These are phyloP conservation scores for Sinotaia quadrata DNA, from an alignment of 2,888 invertebrate species.

Conservation along the genomic window DNA sequence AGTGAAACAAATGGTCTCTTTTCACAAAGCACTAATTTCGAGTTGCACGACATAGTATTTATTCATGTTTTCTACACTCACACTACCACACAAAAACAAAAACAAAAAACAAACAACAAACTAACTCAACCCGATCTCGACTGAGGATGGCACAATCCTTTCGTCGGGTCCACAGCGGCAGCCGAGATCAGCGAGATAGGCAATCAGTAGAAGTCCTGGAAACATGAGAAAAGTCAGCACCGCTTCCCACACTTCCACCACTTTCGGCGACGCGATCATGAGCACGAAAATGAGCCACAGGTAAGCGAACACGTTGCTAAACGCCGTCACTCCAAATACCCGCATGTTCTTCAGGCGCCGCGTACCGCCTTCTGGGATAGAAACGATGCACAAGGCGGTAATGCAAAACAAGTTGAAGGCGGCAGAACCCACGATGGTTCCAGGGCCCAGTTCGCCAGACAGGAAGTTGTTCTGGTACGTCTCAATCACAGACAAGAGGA, in stretches of 20 bases:
- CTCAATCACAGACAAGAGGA: conserved; percentile 70
- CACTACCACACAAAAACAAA: too few species aligned
- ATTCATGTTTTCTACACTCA: too few species aligned
- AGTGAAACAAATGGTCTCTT: too few species aligned
- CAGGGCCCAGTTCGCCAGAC: conserved; percentile 75
- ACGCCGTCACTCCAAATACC: conserved; percentile 72
- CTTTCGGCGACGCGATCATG: conserved; percentile 69
- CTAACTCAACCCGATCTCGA: conserved; percentile 62
- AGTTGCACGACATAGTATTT: too few species aligned
- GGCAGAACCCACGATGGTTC: conserved; percentile 77
- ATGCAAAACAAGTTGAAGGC: conserved; percentile 77
- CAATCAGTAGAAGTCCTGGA: conserved; percentile 75
- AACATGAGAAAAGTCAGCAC: conserved; percentile 76
- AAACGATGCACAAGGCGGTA: conserved; percentile 75
- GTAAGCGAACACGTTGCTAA: conserved; percentile 76
- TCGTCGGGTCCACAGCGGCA: conserved; percentile 50
- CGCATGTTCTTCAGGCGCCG: conserved; percentile 72
- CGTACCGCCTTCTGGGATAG: conserved; percentile 70
- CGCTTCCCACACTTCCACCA: conserved; percentile 77
- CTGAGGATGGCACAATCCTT: conserved; percentile 54
- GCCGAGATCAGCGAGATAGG: conserved; percentile 75
- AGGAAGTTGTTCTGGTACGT: conserved; percentile 68
- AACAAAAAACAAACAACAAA: too few species aligned
- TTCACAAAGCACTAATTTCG: too few species aligned
- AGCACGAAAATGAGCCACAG: conserved; percentile 77